Evolutionary conservation across 2,888 invertebrate species (phyloP), one percentile per base, ranked within the genome.

Genomic region (Acrobasis repandana): DNA sequence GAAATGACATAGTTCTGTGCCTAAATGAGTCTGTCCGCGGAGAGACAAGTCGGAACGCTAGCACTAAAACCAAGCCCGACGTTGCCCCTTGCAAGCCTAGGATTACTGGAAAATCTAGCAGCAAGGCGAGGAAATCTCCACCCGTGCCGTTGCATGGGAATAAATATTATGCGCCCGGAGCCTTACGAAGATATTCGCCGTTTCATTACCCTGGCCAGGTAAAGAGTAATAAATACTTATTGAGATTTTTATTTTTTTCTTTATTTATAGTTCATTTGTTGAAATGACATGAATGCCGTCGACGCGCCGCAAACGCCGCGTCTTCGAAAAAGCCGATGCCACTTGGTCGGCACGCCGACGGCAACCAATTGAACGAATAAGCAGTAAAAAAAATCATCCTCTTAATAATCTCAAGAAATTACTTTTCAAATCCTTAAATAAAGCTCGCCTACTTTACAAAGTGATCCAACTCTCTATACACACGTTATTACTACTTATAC

Each of bases 201-300:
- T 89, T 89, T 63, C 80, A 88, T 67, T 77, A 49, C 48, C 77
- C 79, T 4, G 80, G 80, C 0, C 83, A 89, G 89, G 90, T 90
- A 82, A 82, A 57, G 2, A 5, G 15, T 18, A 38, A 38, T 38
- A 54, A 38, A 38, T 49, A n/a, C n/a, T n/a, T n/a, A 20, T 49
- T 4, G 10, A 3, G 52, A 33, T 33, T 56, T 43, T 20, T 9
- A 0, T 38, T 16, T 38, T 36, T n/a, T 33, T 3, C 2, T 38
- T 52, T 52, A 16, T n/a, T n/a, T n/a, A 28, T 5, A 11, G 28
- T 33, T 10, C n/a, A 51, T 33, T 33, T 50, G 15, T n/a, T n/a
- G n/a, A n/a, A n/a, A n/a, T n/a, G n/a, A n/a, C n/a, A n/a, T n/a
- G n/a, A n/a, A n/a, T n/a, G n/a, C n/a, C n/a, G n/a, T n/a, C n/a